These are phyloP conservation scores for Nemopilema nomurai DNA, from an alignment of 30 jellyfish, hydroid and myxozoan genomes.

Conservation along the genomic window DNA sequence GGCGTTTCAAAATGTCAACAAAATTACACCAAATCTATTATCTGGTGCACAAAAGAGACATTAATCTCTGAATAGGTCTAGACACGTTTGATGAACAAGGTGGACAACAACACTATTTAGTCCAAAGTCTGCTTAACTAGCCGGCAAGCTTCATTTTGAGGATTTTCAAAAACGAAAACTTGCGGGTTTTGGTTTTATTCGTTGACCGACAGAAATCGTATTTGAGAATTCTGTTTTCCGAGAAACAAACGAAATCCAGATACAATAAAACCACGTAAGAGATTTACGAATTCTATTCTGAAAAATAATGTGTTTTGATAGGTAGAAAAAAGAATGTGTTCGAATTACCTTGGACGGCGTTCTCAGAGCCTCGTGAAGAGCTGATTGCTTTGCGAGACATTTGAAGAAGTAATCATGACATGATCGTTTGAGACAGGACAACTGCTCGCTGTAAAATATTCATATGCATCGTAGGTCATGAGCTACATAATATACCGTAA, in stretches of 20 bases:
- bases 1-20: neutral
- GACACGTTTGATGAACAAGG: too few species aligned
- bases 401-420: slow-evolving; percentile 67
- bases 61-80: neutral
- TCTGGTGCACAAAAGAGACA: neutral
- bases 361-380: slow-evolving; percentile 50
- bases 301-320: neutral
- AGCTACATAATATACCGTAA: too few species aligned
- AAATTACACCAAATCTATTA: neutral
- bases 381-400: slow-evolving; percentile 72
- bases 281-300: neutral
- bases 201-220: neutral
- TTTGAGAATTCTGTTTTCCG: neutral
- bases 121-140: neutral
- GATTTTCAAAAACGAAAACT: neutral
- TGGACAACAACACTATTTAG: neutral
- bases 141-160: neutral
- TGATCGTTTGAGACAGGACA: slow-evolving; percentile 22
- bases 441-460: slow-evolving; percentile 12
- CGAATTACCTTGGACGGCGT: slow-evolving; percentile 81
- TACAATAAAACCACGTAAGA: neutral
- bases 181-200: neutral
- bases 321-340: neutral
- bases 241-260: neutral
- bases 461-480: neutral